Base-by-base conservation (phyloP, 2,113 vertebrate genomes). In the Nerophis lumbriciformis region DNA sequence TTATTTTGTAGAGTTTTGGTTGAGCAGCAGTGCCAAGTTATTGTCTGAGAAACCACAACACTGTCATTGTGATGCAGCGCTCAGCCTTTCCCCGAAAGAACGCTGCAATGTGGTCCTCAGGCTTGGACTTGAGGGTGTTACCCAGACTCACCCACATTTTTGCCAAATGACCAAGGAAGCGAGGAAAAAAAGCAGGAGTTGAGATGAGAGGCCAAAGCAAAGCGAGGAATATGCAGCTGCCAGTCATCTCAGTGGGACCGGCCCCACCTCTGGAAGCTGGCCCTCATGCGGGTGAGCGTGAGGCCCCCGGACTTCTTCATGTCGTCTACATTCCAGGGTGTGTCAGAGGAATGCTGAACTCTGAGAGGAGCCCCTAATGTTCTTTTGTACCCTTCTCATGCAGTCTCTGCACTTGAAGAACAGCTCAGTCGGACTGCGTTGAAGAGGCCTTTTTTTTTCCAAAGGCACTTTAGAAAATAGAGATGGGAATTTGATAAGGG, bases 101-200 rank as follows among this genome's bases (percentile, higher is more conserved):
- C 85, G 66, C 53, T 61, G 36, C 69, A 81, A 84, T 84, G 76
- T 78, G 77, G 68, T 74, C 71, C 64, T 77, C 68, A 72, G 79
- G 76, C 79, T 69, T 68, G 68, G 66, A 75, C 64, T 85, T 87
- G 75, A 80, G 90, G 91, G 90, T 88, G 87, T 90, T 88, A 86
- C 88, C 90, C 80, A 80, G 84, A 79, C 87, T 89, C 88, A 85
- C 88, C 87, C 89, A 89, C 87, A 90, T 90, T 88, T 88, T 86
- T 90, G 71, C 73, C 75, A 79, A 82, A 84, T 88, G 88, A 92
- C 84, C 88, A 88, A 88, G 59, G 59, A 60, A 77, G 65, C 28
- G 28, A 28, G 21, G 28, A 28, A 45, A 45, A 45, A 57, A 68
- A 12, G 66, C 80, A 77, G 69, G 84, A 83, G 85, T 69, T 64